Percentiles rank a stretch among this genome's conserved stretches.
These are phyloP conservation scores for Pogonomyrmex barbatus DNA, from an alignment of 1,140 invertebrate genomes.

Conservation along the genomic window DNA sequence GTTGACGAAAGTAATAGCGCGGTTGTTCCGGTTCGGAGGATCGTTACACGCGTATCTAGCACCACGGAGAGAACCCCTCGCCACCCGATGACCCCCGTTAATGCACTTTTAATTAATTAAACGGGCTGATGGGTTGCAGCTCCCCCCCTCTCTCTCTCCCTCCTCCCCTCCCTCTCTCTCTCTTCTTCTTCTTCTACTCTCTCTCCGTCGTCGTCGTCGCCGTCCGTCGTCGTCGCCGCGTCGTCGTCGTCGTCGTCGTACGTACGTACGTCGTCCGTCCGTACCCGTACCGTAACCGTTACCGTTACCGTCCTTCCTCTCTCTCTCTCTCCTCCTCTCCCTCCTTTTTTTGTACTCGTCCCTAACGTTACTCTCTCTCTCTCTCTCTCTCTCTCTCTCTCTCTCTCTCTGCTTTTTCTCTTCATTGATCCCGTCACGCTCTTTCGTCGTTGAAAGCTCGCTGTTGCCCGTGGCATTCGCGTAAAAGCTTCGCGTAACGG, in stretches of 20 bases:
- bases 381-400: constrained; percentile 17
- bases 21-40: constrained; percentile 80
- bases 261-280: no score
- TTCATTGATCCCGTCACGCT: constrained; percentile 32
- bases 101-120: constrained; percentile 87
- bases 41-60: constrained; percentile 75
- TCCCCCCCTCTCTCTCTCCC: constrained; percentile 68
- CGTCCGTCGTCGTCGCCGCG: no score
- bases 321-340: no score
- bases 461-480: constrained; percentile 35
- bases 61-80: constrained; percentile 61
- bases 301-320: no score
- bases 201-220: no score
- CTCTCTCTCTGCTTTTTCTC: constrained; percentile 12
- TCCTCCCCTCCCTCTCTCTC: constrained; percentile 60
- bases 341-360: no score
- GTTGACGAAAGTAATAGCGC: constrained; percentile 82
- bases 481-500: constrained; percentile 21
- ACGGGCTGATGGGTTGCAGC: constrained; percentile 81
- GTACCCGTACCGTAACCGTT: no score
- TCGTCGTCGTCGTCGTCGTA: no score
- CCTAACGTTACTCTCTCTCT: no score
- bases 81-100: constrained; percentile 76
- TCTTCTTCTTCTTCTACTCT: constrained; percentile 70
- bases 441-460: constrained; percentile 41